Conservation (phyloP, 2,888 invertebrate genomes). For the Thalpophila matura region DNA sequence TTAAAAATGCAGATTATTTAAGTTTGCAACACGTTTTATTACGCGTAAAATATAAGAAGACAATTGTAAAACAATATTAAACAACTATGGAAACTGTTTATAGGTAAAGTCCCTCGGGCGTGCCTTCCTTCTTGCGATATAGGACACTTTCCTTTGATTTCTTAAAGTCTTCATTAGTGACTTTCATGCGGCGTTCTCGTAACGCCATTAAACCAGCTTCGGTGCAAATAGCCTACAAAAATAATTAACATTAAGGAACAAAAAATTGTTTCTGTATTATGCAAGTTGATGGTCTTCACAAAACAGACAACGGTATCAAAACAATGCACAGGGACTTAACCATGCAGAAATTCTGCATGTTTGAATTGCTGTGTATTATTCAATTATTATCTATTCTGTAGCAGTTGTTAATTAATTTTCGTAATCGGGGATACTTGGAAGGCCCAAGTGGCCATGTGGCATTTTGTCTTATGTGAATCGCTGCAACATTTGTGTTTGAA, state of each 20-base stretch:
- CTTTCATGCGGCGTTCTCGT: slow-evolving; percentile 99
- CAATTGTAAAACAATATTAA: slow-evolving; percentile 44
- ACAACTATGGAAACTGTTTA: slow-evolving; percentile 87
- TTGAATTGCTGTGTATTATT: too few relatives aligned
- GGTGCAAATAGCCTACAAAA: slow-evolving; percentile 98
- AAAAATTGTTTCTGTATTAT: too few relatives aligned
- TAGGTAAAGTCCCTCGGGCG: slow-evolving; percentile 99
- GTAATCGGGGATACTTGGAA: too few relatives aligned
- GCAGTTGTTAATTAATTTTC: too few relatives aligned
- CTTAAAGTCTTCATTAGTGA: slow-evolving; percentile 99
- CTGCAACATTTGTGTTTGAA: too few relatives aligned
- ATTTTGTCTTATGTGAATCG: too few relatives aligned
- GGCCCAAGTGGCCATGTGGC: too few relatives aligned
- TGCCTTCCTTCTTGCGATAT: slow-evolving; percentile 99
- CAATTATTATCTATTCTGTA: too few relatives aligned
- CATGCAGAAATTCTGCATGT: too few relatives aligned
- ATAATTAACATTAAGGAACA: slow-evolving; percentile 3
- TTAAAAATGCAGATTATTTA: slow-evolving; percentile 11
- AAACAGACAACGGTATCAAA: too few relatives aligned
- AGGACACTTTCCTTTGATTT: slow-evolving; percentile 99
- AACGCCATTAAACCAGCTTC: slow-evolving; percentile 99
- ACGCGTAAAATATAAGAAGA: slow-evolving; percentile 46
- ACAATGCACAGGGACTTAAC: too few relatives aligned
- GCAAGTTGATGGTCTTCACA: too few relatives aligned
- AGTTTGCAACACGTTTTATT: slow-evolving; percentile 54